A percentile compares a stretch with the other conserved stretches of the same genome.
These are phyloP conservation scores for Batillaria attramentaria DNA, from an alignment of 1,140 invertebrate genomes.

Conservation along the genomic window DNA sequence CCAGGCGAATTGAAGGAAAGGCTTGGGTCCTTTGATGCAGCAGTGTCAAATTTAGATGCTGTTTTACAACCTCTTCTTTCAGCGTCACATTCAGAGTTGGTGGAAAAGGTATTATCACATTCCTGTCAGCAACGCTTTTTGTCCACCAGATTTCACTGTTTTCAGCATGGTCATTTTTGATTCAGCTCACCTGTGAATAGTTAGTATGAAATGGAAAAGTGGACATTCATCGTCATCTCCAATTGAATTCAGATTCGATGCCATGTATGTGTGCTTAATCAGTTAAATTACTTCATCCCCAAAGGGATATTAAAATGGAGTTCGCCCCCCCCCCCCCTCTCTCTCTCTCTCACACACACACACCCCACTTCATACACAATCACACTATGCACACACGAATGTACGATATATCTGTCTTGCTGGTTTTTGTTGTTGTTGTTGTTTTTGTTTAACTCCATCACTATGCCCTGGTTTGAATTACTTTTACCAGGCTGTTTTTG, in stretches of 20 bases:
- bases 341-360: too few relatives aligned
- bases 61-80: conserved; percentile 50
- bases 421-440: too few relatives aligned
- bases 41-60: conserved; percentile 54
- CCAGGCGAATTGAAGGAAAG: conserved; percentile 60
- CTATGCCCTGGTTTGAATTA: not conserved
- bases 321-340: too few relatives aligned
- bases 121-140: not conserved
- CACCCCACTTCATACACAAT: too few relatives aligned
- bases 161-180: not conserved
- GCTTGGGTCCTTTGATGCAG: conserved; percentile 53
- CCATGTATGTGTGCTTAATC: too few relatives aligned
- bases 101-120: conserved; percentile 47
- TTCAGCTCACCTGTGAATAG: too few relatives aligned
- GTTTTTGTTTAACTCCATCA: not conserved
- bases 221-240: too few relatives aligned
- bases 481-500: not conserved
- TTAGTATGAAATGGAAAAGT: not conserved
- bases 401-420: too few relatives aligned
- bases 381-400: too few relatives aligned
- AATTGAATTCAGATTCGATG: too few relatives aligned
- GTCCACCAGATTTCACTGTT: not conserved
- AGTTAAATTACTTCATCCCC: too few relatives aligned
- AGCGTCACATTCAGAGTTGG: conserved; percentile 48
- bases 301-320: too few relatives aligned